These are phyloP conservation scores for Alectoris magna DNA, from an alignment of 2,797 vertebrate genomes.

Conservation along the genomic window DNA sequence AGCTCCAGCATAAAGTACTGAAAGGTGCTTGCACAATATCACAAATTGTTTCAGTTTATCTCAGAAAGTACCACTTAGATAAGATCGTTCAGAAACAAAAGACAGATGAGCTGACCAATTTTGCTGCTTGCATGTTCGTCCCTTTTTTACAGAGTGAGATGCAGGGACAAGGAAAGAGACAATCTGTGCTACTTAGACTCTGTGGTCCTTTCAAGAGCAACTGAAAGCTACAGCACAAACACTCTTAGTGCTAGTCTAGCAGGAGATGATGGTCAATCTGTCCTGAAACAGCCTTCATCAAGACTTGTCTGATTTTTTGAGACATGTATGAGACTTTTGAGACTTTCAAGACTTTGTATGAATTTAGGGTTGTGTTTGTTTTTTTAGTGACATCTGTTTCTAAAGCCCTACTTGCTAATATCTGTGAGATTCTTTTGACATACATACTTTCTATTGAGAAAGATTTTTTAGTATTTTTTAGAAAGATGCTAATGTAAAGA, in stretches of 20 bases:
- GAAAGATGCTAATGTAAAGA: no score
- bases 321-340: no score
- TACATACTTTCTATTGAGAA: rapidly evolving
- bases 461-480: not conserved
- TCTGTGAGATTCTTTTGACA: not conserved
- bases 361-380: not conserved
- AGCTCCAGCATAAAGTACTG: not conserved
- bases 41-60: not conserved
- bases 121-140: not conserved
- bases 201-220: not conserved
- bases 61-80: not conserved
- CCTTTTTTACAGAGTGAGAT: not conserved
- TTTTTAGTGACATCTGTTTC: not conserved
- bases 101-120: not conserved
- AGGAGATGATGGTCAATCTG: not conserved
- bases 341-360: no score
- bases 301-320: not conserved
- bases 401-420: not conserved
- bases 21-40: not conserved
- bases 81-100: not conserved
- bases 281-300: not conserved
- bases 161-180: not conserved
- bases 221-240: not conserved
- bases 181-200: not conserved
- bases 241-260: not conserved